Evolutionary conservation across 35 echinoderm and acorn worm species (phyloP).

Genomic region (Nesometra sesokonis): DNA sequence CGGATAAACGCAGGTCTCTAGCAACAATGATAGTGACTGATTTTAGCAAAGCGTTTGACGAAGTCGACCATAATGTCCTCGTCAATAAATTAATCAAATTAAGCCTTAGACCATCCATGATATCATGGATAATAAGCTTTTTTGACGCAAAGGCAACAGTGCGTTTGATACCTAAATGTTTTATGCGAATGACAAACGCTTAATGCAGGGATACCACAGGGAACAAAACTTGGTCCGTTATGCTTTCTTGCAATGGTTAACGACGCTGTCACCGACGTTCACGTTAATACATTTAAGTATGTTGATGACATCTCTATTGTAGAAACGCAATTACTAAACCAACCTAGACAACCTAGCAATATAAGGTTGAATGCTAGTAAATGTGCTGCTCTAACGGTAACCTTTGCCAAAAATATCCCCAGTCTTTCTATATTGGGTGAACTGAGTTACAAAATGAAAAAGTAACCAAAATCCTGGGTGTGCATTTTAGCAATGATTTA

Average conservation of each 20-base stretch:
- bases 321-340: background rate
- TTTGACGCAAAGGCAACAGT: background rate
- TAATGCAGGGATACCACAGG: conserved; percentile 7
- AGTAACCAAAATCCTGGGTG: too few species aligned
- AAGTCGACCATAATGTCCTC: too few species aligned
- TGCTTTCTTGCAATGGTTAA: background rate
- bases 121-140: conserved; percentile 16
- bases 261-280: too few species aligned
- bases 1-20: background rate
- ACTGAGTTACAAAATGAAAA: too few species aligned
- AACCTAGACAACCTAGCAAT: background rate
- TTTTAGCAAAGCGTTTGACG: background rate
- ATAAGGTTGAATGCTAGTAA: background rate
- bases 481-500: too few species aligned
- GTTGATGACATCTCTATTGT: conserved; percentile 7
- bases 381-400: too few species aligned
- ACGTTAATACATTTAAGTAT: background rate
- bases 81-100: background rate
- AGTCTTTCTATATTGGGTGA: too few species aligned
- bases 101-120: background rate
- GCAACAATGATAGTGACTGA: conserved; percentile 13
- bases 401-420: too few species aligned
- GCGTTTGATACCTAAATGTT: background rate
- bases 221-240: background rate
- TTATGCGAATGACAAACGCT: background rate